Base-by-base conservation (phyloP, 2,888 invertebrate species). In the Drosophila antonietae region DNA sequence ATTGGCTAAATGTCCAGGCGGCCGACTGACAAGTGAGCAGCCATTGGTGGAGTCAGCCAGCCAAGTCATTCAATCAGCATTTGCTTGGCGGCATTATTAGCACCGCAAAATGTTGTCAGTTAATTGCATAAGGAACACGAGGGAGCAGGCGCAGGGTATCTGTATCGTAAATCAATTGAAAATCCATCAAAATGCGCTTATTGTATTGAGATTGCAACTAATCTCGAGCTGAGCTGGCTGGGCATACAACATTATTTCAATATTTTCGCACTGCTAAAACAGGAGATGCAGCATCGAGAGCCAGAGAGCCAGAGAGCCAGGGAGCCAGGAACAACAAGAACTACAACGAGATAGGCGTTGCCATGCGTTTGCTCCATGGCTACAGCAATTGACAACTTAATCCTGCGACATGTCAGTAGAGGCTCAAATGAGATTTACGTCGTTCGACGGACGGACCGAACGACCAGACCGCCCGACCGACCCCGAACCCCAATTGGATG, bases 371-470 rank as follows among this genome's bases (percentile, higher is more conserved):
- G 57, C 59, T 58, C 63, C 69, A 63, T 35, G 70, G 59, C 73
- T 65, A 67, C 69, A 73, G 74, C 89, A 88, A 87, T 90, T 87
- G 87, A 88, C 87, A 88, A 89, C 89, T 86, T 88, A 88, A 88
- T 88, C 87, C 87, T 86, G 89, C 89, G 83, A 88, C 87, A 88
- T 86, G 87, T 88, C 87, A 88, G 81, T 86, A 73, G 78, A 80
- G 83, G 87, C 90, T 88, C 81, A 90, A 84, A 84, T 83, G 87
- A 88, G 91, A 80, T 91, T 90, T 91, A 91, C 89, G 80, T 75
- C 70, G 74, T 58, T 66, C 55, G 41, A 8, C 18, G 5, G 28
- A 28, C 15, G 15, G 39, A 2, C 4, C 15, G 14, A 5, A 4
- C 35, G 12, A 4, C 12, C 37, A 20, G 37, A 1, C 14, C 35